Conservation (phyloP, 1,140 invertebrate species). For the Trachelipus rathkii region DNA sequence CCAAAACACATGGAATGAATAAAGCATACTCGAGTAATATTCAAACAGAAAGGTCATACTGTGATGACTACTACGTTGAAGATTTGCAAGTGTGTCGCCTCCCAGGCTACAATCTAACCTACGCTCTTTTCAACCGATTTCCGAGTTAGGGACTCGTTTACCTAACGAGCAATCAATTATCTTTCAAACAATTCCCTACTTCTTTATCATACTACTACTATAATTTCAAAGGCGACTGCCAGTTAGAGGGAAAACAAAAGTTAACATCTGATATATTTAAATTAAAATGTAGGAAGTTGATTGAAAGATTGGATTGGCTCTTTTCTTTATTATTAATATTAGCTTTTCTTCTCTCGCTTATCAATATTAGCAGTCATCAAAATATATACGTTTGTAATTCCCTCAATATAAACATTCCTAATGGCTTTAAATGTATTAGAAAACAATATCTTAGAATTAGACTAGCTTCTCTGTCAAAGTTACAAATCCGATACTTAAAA, state of each 20-base stretch:
- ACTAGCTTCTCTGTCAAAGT: not conserved
- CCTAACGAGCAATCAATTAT: not conserved
- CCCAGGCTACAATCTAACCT: slow-evolving; percentile 29
- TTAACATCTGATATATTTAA: not conserved
- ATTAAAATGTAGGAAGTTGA: not conserved
- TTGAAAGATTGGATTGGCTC: not conserved
- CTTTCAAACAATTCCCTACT: not conserved
- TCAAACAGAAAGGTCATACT: slow-evolving; percentile 32
- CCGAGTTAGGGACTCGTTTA: slow-evolving; percentile 33
- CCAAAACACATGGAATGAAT: no score
- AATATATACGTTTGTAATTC: not conserved
- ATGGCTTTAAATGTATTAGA: slow-evolving; percentile 10
- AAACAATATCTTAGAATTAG: not conserved
- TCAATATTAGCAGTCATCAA: not conserved
- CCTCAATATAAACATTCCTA: not conserved
- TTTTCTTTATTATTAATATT: not conserved
- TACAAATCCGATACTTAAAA: not conserved
- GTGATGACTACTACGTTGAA: slow-evolving; percentile 37
- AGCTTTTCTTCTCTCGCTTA: not conserved
- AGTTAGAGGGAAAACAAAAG: no score
- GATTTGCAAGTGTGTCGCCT: slow-evolving; percentile 31
- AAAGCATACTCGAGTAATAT: no score
- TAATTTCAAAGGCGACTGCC: no score
- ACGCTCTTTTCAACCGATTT: slow-evolving; percentile 29
- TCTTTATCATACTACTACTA: no score